Evolutionary conservation across 2,797 vertebrate genomes (phyloP).

Genomic region (Chromis chromis): DNA sequence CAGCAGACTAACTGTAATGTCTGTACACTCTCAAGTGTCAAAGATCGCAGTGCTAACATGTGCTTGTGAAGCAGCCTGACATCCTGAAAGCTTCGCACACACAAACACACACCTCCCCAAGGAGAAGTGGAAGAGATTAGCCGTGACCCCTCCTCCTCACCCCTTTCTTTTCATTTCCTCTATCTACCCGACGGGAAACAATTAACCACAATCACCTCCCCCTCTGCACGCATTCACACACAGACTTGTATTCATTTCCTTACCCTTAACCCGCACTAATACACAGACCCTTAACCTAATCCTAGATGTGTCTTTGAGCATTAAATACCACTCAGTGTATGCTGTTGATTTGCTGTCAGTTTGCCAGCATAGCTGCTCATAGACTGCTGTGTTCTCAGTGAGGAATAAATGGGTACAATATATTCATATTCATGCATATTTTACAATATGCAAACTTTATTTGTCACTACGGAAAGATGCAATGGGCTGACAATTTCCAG

Average conservation of each 20-base stretch:
- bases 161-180: conserved; percentile 74
- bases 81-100: conserved; percentile 17
- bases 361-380: conserved; percentile 5
- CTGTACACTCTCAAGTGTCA: conserved; percentile 12
- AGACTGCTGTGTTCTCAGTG: background rate
- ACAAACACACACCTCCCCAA: conserved; percentile 35
- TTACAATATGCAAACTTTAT: background rate
- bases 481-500: background rate
- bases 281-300: conserved; percentile 42
- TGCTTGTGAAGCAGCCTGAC: conserved; percentile 10
- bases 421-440: background rate
- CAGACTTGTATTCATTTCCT: conserved; percentile 71
- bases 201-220: conserved; percentile 82
- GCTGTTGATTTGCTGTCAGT: conserved; percentile 10
- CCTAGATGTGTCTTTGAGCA: conserved; percentile 29
- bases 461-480: background rate
- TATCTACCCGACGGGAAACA: conserved; percentile 77
- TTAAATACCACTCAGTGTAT: conserved; percentile 11
- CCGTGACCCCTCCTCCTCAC: conserved; percentile 62
- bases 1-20: background rate
- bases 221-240: conserved; percentile 66
- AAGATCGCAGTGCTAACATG: conserved; percentile 8
- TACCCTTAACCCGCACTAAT: conserved; percentile 58
- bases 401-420: background rate
- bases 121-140: conserved; percentile 71